A percentile compares a stretch with the other conserved stretches of the same genome.
Evolutionary conservation across 2,797 vertebrate species (phyloP).

Genomic region (Xerus rutilus): DNA sequence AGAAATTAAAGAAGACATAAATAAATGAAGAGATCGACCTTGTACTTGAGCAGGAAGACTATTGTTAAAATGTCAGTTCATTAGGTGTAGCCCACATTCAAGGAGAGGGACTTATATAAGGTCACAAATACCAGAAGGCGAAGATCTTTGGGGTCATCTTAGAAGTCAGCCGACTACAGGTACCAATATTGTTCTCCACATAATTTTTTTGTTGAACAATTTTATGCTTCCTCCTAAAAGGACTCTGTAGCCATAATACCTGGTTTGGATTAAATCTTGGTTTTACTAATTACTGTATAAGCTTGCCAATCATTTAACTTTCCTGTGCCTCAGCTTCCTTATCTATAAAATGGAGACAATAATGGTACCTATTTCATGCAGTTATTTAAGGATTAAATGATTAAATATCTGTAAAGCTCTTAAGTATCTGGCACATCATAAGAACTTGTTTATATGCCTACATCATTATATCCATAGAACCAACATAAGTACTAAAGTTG

Average conservation of each 20-base stretch:
- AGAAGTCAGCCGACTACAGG: neutral
- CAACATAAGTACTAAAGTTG: neutral
- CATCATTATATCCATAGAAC: conserved; percentile 20
- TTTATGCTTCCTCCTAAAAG: conserved; percentile 25
- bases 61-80: neutral
- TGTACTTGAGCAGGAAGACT: neutral
- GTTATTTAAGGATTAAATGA: conserved; percentile 47
- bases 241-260: neutral
- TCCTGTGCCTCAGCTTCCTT: neutral
- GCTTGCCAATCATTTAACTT: conserved; percentile 36
- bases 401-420: conserved; percentile 17
- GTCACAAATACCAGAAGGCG: neutral
- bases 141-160: neutral
- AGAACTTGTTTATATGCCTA: neutral
- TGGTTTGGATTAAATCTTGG: conserved; percentile 8
- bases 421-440: conserved; percentile 11
- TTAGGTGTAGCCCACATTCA: neutral
- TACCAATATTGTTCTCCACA: neutral
- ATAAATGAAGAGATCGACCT: neutral
- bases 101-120: neutral
- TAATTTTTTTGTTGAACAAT: conserved; percentile 15
- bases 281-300: conserved; percentile 22
- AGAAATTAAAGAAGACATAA: conserved; percentile 14
- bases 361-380: neutral
- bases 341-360: conserved; percentile 5